phyloP scores from a whole-genome alignment of 2,113 vertebrate genomes.

The Chroicocephalus ridibundus region DNA sequence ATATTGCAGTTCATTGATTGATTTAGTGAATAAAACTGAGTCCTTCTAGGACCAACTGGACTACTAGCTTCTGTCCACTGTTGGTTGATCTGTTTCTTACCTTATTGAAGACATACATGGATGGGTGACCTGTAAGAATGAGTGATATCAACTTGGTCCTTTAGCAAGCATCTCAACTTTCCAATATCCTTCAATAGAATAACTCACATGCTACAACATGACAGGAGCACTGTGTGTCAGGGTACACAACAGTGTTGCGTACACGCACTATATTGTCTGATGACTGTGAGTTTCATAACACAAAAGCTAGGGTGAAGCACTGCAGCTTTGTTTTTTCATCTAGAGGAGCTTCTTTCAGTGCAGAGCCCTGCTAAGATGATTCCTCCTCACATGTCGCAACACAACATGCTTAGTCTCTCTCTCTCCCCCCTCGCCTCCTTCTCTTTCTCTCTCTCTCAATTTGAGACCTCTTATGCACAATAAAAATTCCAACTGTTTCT shows the following conservation, averaged over 20 bases:
- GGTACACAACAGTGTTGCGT: background rate
- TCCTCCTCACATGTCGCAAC: fast-evolving
- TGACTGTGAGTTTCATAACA: background rate
- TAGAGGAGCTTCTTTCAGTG: background rate
- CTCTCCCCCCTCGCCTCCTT: fast-evolving
- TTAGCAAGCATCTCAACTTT: background rate
- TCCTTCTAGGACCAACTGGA: background rate
- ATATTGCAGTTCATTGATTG: background rate
- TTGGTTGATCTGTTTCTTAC: background rate
- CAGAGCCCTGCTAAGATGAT: background rate
- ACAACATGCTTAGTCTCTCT: background rate
- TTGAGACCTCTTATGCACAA: background rate
- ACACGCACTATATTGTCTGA: background rate
- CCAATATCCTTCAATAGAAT: background rate
- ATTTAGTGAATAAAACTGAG: background rate
- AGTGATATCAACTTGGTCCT: background rate
- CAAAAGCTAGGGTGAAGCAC: background rate
- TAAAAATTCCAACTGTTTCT: background rate
- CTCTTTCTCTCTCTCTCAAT: background rate
- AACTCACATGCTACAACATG: background rate
- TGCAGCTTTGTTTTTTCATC: background rate
- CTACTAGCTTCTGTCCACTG: background rate
- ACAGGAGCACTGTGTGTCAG: background rate
- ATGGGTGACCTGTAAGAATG: background rate
- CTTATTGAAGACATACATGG: background rate